Percentiles rank a stretch among this genome's conserved stretches.
Evolutionary conservation across 2,113 vertebrate genomes (phyloP).

Genomic region (Cromileptes altivelis): DNA sequence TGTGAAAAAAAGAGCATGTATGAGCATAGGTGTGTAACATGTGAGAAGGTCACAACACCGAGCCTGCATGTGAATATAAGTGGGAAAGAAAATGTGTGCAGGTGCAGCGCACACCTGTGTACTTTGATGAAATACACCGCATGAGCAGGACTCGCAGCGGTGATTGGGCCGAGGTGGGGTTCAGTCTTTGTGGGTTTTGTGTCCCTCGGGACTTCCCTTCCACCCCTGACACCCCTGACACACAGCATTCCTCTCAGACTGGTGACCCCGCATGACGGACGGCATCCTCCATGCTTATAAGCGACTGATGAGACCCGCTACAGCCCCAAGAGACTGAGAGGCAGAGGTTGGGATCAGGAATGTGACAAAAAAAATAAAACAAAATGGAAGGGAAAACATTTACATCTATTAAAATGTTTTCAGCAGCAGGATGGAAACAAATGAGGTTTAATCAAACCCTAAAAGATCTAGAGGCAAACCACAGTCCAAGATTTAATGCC

Average conservation of each 20-base stretch:
- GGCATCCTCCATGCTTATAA: slow-evolving; percentile 77
- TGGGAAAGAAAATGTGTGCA: not conserved
- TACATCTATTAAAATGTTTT: not conserved
- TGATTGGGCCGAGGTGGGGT: slow-evolving; percentile 15
- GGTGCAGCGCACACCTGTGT: slow-evolving; percentile 40
- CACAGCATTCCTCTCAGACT: slow-evolving; percentile 72
- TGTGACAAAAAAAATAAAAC: slow-evolving; percentile 11
- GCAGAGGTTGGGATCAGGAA: slow-evolving; percentile 52
- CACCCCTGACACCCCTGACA: slow-evolving; percentile 62
- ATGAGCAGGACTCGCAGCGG: slow-evolving; percentile 18
- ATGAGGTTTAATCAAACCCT: not conserved
- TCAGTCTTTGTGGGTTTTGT: slow-evolving; percentile 42
- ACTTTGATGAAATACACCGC: slow-evolving; percentile 11
- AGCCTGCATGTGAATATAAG: slow-evolving; percentile 3
- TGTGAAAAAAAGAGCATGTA: not conserved
- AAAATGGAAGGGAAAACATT: not conserved
- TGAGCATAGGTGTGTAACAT: slow-evolving; percentile 16
- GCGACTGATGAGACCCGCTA: slow-evolving; percentile 30
- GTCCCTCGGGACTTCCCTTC: slow-evolving; percentile 50
- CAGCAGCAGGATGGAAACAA: not conserved
- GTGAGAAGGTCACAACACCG: slow-evolving; percentile 13
- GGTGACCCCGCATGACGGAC: slow-evolving; percentile 74
- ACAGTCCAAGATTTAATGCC: not conserved
- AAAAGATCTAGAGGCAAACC: not conserved
- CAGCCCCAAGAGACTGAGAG: slow-evolving; percentile 33